Evolutionary conservation across 2,113 vertebrate species (phyloP), one percentile per base, ranked within the genome.

Genomic region (Plestiodon gilberti): DNA sequence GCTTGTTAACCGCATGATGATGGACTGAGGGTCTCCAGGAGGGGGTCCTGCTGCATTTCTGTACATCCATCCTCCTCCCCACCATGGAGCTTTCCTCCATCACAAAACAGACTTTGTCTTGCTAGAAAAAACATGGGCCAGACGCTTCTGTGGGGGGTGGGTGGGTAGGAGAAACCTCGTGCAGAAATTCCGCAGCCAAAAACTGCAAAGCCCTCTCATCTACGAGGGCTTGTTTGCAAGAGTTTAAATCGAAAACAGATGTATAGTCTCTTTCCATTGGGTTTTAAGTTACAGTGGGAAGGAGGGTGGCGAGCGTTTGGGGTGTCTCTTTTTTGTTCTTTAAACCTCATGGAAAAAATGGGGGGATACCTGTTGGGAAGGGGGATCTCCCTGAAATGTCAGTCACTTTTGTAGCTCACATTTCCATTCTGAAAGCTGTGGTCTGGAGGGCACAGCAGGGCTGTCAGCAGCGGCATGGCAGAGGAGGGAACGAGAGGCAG

Each of bases 81-180:
- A 33, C 6, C 8, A 4, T n/a, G n/a, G n/a, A 9, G 38, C 10
- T 40, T 33, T 20, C 17, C 35, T 43, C 70, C 80, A 25, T 30
- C 89, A 62, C 62, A 87, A 75, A 18, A 25, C 65, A 84, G 82
- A 90, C 88, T 85, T 89, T 89, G 90, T 90, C 80, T 88, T 70
- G 87, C 57, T 74, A 22, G 55, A 79, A 84, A 79, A 78, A 83
- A 77, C 84, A 82, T 82, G 89, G 88, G 35, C 73, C 82, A 28
- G 77, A 83, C 52, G 62, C 88, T 15, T 69, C 61, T 52, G 40
- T 43, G 35, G 69, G 40, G 83, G 81, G 70, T 67, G 48, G 22
- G 28, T 2, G 81, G 7, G 70, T 14, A 22, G 7, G 22, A 5
- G 65, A 70, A 15, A 30, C 75, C 38, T 71, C 35, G 43, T 71